Evolutionary conservation across 2,888 invertebrate species (phyloP).

Genomic region (Entomobrya proxima): DNA sequence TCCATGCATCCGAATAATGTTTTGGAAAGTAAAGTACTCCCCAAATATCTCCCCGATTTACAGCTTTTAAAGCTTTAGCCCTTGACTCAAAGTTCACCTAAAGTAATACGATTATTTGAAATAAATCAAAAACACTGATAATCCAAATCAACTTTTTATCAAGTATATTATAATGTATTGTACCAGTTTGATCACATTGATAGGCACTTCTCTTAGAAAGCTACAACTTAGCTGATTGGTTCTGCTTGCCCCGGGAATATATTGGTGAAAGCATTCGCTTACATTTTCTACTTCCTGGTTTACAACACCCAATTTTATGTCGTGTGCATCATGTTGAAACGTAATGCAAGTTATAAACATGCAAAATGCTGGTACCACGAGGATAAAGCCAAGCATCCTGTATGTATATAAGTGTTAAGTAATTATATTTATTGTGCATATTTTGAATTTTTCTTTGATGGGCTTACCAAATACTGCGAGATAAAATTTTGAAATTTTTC

Average conservation of each 20-base stretch:
- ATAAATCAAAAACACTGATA: too few relatives aligned
- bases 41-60: background rate
- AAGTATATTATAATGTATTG: background rate
- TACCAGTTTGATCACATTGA: background rate
- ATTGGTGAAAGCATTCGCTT: background rate
- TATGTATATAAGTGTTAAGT: background rate
- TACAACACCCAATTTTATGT: background rate
- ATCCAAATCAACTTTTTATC: too few relatives aligned
- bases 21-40: constrained; percentile 10
- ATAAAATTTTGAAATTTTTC: background rate
- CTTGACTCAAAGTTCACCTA: too few relatives aligned
- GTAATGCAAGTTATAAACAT: background rate
- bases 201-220: background rate
- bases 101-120: too few relatives aligned
- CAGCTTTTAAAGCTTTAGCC: background rate
- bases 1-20: background rate
- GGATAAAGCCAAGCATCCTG: constrained; percentile 2
- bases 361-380: background rate
- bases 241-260: background rate
- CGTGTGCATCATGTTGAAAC: background rate
- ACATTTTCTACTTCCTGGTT: background rate
- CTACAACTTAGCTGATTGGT: constrained; percentile 12
- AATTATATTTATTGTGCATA: too few relatives aligned
- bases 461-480: constrained; percentile 24
- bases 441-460: too few relatives aligned